A percentile compares a stretch with the other conserved stretches of the same genome.
Conservation (phyloP, 1,140 invertebrate genomes). For the Chironomus striatipennis region DNA sequence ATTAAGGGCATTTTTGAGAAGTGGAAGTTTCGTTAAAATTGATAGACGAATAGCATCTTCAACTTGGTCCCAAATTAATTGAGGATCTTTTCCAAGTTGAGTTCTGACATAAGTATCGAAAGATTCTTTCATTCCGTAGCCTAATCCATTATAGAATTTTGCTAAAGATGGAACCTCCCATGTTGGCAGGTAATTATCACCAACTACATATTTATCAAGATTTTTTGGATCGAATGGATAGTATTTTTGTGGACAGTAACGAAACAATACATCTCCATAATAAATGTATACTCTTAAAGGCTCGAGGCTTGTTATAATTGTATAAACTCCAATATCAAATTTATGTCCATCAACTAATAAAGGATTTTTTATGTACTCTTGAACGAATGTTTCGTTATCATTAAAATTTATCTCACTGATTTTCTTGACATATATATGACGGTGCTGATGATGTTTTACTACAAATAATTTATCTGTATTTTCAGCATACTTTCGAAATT, state of each 20-base stretch:
- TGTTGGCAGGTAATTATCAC: slow-evolving; percentile 87
- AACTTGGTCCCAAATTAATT: slow-evolving; percentile 72
- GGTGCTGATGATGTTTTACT: slow-evolving; percentile 86
- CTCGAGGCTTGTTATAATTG: slow-evolving; percentile 82
- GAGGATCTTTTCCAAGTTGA: slow-evolving; percentile 55
- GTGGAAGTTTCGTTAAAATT: slow-evolving; percentile 63
- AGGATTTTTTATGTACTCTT: slow-evolving; percentile 79
- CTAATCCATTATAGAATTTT: slow-evolving; percentile 64
- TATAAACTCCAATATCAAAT: slow-evolving; percentile 96
- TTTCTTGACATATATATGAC: slow-evolving; percentile 73
- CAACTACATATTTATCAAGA: slow-evolving; percentile 87
- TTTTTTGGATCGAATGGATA: slow-evolving; percentile 78
- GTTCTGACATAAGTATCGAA: slow-evolving; percentile 71
- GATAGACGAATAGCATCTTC: slow-evolving; percentile 68
- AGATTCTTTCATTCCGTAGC: slow-evolving; percentile 77
- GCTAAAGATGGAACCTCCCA: slow-evolving; percentile 86
- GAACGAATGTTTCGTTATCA: slow-evolving; percentile 74
- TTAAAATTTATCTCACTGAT: slow-evolving; percentile 62
- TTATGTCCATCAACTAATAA: slow-evolving; percentile 79
- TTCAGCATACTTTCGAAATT: slow-evolving; percentile 61
- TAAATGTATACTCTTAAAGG: slow-evolving; percentile 85
- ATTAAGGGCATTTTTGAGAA: slow-evolving; percentile 49
- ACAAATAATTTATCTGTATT: slow-evolving; percentile 74
- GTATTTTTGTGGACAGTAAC: slow-evolving; percentile 88
- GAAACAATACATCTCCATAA: slow-evolving; percentile 79